Base-by-base conservation (phyloP, 2,113 vertebrate species). In the Ictalurus punctatus region DNA sequence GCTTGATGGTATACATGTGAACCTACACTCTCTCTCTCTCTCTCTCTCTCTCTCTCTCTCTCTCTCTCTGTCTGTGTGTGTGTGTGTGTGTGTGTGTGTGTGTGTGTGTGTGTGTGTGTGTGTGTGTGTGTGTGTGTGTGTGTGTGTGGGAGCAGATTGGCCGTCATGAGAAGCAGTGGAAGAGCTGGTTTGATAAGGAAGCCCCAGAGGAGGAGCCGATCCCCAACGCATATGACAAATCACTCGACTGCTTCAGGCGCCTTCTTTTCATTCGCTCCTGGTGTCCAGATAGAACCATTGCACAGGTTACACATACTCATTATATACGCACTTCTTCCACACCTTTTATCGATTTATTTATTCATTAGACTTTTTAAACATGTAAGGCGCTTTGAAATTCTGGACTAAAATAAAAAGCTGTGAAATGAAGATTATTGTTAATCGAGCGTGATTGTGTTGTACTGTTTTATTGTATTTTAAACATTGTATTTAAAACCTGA, bases 281-380 rank as follows among this genome's bases (percentile, higher is more conserved):
- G 97, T 99, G 98, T 94, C 98, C 98, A 3, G 98, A 99, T 93
- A 96, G 98, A 92, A 99, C 97, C 82, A 98, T 98, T 10, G 97
- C 98, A 82, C 98, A 99, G 97, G 98, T 99, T 93, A 79, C 40
- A 58, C 48, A 58, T 58, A 0, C 52, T 54, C 19, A 56, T 34
- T 40, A 40, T 37, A 74, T 40, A 40, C 37, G 21, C 2, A 40
- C 71, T 40, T 40, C 34, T 19, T 23, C n/a, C 17, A 81, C 21
- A 44, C 40, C 12, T n/a, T 40, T 17, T 23, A 44, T 63, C 9
- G 4, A 58, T 19, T 58, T 30, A 69, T 37, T 7, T 30, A 69
- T 37, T 17, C 30, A 71, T 30, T 73, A 8, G 6, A 37, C 6
- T 7, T 73, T 21, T 65, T 23, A 65, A 37, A 84, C 21, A 61